Percentiles rank a stretch among this genome's conserved stretches.
Conservation (phyloP, 2,888 invertebrate species). For the Lasius fuliginosus region DNA sequence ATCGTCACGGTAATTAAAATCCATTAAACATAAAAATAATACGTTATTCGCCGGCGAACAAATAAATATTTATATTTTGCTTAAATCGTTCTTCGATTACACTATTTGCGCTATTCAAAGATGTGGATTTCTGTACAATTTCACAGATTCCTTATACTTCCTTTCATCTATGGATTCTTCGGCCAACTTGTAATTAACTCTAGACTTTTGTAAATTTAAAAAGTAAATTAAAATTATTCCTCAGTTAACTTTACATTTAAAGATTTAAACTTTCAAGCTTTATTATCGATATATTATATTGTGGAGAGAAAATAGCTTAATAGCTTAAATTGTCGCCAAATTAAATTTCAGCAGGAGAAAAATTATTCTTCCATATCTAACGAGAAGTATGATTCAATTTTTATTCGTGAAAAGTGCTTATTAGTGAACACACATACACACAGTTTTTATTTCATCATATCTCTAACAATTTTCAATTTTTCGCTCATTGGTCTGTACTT, state of each 20-base stretch:
- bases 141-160: neutral
- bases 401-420: neutral
- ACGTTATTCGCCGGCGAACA: neutral
- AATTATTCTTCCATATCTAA: neutral
- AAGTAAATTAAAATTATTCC: too few species aligned
- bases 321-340: neutral
- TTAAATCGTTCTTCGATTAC: neutral
- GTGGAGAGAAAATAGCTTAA: neutral
- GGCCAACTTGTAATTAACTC: neutral
- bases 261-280: neutral
- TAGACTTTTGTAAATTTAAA: too few species aligned
- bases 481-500: neutral
- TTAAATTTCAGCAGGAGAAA: neutral
- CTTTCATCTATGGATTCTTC: neutral
- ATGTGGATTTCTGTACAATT: neutral
- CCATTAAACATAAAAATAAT: conserved; percentile 44
- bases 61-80: neutral
- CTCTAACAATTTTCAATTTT: neutral
- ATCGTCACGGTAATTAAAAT: conserved; percentile 45
- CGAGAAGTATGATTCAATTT: neutral
- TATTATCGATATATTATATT: neutral
- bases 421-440: neutral
- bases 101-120: neutral
- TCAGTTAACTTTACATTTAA: neutral
- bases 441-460: neutral